Base-by-base conservation (phyloP, 2,888 invertebrate genomes). In the Dioctria linearis region DNA sequence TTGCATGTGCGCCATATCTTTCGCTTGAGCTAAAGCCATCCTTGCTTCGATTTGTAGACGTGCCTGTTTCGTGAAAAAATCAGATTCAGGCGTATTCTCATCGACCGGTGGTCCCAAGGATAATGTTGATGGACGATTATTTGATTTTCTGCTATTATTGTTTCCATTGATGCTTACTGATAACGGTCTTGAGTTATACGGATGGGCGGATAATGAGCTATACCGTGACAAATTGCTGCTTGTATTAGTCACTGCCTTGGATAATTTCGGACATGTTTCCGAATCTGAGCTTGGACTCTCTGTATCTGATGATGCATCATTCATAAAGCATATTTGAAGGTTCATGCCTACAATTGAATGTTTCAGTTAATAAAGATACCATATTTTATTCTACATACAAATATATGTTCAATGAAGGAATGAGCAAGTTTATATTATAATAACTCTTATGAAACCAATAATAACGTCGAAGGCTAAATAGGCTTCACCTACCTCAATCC, bases 291-390 rank as follows among this genome's bases (percentile, higher is more conserved):
- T 91, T 83, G 94, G 94, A 85, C 94, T 95, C 88, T 95, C 95
- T 85, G 93, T 94, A 88, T 96, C 95, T 76, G 95, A 95, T 82
- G 94, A 94, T 80, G 95, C 95, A 88, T 98, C 97, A 88, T 97
- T 97, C 95, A 97, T 96, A 90, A 97, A 97, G 91, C 97, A 97
- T 86, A 98, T 96, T 91, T 97, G 97, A 76, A 97, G 93, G 90
- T 96, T 97, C 94, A 95, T 96, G 84, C 96, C 95, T 95, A 88
- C 39, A 42, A 81, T 25, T 25, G 25, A 25, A 25, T 25, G 25
- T 25, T 25, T 25, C 0, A 25, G 25, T 25, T 25, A 25, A 25
- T 25, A 25, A 25, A 25, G 25, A 25, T 25, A 25, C 25, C 25
- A 25, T 25, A 25, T 25, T 25, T 61, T 69, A 25, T 65, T 49